phyloP scores from a whole-genome alignment of 2,888 invertebrate species.

The Entomobrya multifasciata region DNA sequence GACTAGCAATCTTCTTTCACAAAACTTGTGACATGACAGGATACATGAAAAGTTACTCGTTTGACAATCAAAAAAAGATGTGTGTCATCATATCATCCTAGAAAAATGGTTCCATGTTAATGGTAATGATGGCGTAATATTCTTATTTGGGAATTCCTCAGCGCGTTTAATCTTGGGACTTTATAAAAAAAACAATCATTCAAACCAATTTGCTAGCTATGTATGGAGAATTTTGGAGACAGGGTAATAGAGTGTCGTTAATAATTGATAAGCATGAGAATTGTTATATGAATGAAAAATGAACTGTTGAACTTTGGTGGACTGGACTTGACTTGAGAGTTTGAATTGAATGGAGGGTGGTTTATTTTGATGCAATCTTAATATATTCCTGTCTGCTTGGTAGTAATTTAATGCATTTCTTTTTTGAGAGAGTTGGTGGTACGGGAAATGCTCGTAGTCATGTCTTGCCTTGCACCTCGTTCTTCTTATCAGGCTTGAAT shows the following conservation, averaged over 20 bases:
- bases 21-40: slow-evolving; percentile 11
- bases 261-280: background rate
- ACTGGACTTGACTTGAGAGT: background rate
- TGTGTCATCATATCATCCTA: background rate
- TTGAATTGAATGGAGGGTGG: background rate
- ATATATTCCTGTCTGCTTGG: no score
- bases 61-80: slow-evolving; percentile 19
- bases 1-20: background rate
- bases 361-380: background rate
- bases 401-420: no score
- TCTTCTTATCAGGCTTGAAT: slow-evolving; percentile 37
- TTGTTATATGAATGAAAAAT: slow-evolving; percentile 16
- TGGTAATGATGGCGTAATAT: background rate
- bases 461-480: slow-evolving; percentile 28
- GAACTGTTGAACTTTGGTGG: background rate
- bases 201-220: no score
- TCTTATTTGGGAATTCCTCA: background rate
- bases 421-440: background rate
- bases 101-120: background rate
- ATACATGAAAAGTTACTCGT: slow-evolving; percentile 38
- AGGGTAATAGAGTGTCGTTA: background rate
- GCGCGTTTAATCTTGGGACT: no score
- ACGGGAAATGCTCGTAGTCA: background rate
- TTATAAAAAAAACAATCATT: no score
- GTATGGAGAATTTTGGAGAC: no score